Base-by-base conservation (phyloP, 1,140 invertebrate species). In the Tachypleus tridentatus region DNA sequence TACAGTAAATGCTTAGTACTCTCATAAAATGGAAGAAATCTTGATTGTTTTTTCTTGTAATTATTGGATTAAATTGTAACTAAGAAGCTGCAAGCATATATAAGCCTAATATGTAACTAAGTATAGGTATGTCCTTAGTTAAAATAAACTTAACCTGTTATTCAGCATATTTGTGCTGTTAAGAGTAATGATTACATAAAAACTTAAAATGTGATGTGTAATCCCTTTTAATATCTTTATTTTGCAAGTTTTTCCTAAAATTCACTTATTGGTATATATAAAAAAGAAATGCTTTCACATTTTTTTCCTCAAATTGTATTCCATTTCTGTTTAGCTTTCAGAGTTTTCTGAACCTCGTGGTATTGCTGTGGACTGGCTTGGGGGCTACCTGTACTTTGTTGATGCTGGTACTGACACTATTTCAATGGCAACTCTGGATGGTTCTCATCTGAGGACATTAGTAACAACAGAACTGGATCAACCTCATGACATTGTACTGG, bases 371-470 rank as follows among this genome's bases (percentile, higher is more conserved):
- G 81, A 83, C 70, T 83, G 81, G 80, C 70, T 83, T 47, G 79
- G 79, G 69, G 76, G 79, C 70, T 81, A 83, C 69, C 63, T 83
- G 5, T 83, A 83, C 66, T 82, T 82, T 69, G 79, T 80, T 9
- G 77, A 81, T 60, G 75, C 80, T 6, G 73, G 72, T 6, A 51
- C 66, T n/a, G 78, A 0, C 93, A 94, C 78, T 91, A 96, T 75
- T 76, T 98, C 64, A 89, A 96, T 97, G 0, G 74, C 79, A 54
- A 93, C 98, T 76, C 76, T 98, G 59, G 87, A 98, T 76, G 97
- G 97, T 11, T 93, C 90, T 0, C 89, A 87, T 72, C 82, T 92
- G 29, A 89, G 87, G 71, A 97, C 93, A 0, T 73, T 99, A 3
- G 85, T 91, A 64, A 79, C 76, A 10, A 80, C 78, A 6, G 78